Conservation (phyloP, 2,888 invertebrate genomes). For the Erpobdella octoculata region DNA sequence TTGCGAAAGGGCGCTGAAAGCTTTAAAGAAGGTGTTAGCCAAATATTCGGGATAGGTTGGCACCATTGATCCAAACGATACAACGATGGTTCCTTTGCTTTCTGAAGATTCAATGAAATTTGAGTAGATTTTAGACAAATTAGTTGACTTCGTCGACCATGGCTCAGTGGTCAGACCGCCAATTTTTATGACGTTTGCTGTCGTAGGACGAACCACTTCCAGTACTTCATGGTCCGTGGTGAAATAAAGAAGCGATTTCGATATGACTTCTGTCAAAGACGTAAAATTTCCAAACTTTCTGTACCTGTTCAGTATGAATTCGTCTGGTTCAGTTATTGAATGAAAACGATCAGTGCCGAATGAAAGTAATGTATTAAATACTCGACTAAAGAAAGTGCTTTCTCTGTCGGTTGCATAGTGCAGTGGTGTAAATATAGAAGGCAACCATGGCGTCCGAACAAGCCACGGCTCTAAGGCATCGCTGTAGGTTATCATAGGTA, state of each 20-base stretch:
- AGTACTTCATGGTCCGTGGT: constrained; percentile 6
- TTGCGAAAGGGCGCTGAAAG: constrained; percentile 19
- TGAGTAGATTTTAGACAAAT: constrained; percentile 1
- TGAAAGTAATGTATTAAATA: constrained; percentile 7
- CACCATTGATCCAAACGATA: constrained; percentile 26
- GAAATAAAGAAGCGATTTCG: constrained; percentile 17
- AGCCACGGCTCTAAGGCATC: constrained; percentile 12
- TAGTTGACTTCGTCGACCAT: neutral
- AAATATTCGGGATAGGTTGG: neutral
- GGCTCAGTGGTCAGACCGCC: constrained; percentile 27
- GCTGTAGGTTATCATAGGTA: constrained; percentile 24
- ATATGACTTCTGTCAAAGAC: constrained; percentile 14
- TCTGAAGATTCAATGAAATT: constrained; percentile 9
- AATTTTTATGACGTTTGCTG: constrained; percentile 25
- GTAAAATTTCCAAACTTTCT: constrained; percentile 25
- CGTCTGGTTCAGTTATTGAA: neutral
- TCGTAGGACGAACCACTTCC: constrained; percentile 15
- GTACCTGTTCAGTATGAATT: constrained; percentile 18
- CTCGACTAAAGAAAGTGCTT: constrained; percentile 8
- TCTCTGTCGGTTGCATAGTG: neutral
- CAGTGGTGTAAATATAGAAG: constrained; percentile 14
- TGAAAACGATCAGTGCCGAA: neutral
- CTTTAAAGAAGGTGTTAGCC: constrained; percentile 9
- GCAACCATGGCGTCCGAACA: constrained; percentile 22
- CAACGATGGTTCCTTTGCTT: constrained; percentile 20